phyloP scores from a whole-genome alignment of 2,888 invertebrate species.

The Eupithecia exiguata region DNA sequence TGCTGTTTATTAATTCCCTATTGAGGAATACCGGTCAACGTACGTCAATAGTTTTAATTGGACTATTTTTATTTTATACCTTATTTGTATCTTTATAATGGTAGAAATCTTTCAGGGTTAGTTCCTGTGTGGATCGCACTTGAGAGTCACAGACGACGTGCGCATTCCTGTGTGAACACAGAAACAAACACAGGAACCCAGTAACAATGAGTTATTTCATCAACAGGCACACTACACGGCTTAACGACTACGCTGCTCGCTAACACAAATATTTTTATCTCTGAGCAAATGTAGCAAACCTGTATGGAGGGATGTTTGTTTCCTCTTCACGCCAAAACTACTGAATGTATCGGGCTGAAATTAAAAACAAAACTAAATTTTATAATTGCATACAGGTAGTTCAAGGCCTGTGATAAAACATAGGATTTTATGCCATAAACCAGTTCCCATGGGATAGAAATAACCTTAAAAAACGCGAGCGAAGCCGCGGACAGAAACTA shows the following conservation, averaged over 20 bases:
- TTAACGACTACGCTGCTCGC: neutral
- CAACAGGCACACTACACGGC: neutral
- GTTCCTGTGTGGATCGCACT: neutral
- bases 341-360: too few species aligned
- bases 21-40: constrained; percentile 2
- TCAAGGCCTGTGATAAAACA: too few species aligned
- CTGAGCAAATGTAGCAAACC: neutral
- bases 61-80: neutral
- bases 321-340: too few species aligned
- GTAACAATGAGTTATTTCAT: neutral
- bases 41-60: neutral
- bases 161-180: neutral
- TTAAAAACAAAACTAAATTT: too few species aligned
- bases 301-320: too few species aligned
- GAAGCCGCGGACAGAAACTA: too few species aligned
- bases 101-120: neutral
- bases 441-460: too few species aligned
- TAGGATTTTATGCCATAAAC: too few species aligned
- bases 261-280: neutral
- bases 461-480: too few species aligned
- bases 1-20: neutral
- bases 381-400: too few species aligned
- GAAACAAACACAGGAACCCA: neutral
- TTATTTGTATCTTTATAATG: neutral
- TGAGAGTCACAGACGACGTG: neutral